These are phyloP conservation scores for Pseudomyrmex dendroicus DNA, from an alignment of 1,140 invertebrate genomes.

Conservation along the genomic window DNA sequence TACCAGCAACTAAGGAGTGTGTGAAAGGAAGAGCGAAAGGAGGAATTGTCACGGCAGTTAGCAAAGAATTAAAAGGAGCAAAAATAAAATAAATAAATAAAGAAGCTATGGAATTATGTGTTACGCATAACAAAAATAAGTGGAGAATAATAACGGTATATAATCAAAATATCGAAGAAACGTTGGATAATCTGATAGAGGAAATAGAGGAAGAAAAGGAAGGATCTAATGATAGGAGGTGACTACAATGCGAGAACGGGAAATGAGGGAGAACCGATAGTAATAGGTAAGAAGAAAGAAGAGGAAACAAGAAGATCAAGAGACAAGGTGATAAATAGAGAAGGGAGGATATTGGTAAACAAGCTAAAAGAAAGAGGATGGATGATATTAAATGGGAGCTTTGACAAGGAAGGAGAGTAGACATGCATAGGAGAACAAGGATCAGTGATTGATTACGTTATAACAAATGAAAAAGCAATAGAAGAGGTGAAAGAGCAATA, in stretches of 20 bases:
- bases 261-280: not conserved
- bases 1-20: too few species aligned
- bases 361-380: constrained; percentile 5
- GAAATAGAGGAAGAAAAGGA: too few species aligned
- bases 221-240: not conserved
- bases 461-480: not conserved
- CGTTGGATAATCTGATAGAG: too few species aligned
- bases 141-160: too few species aligned
- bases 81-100: not conserved
- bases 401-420: not conserved
- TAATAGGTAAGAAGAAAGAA: too few species aligned
- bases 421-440: not conserved
- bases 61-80: not conserved
- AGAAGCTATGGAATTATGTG: too few species aligned
- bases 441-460: not conserved
- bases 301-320: not conserved
- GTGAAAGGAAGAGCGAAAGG: not conserved
- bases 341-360: not conserved
- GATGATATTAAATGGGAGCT: not conserved
- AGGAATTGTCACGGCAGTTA: not conserved
- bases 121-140: too few species aligned
- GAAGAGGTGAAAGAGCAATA: not conserved
- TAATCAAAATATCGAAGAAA: too few species aligned
- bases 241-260: not conserved
- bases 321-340: not conserved